phyloP scores from a whole-genome alignment of 2,888 invertebrate genomes.

The Caenorhabditis sp. region DNA sequence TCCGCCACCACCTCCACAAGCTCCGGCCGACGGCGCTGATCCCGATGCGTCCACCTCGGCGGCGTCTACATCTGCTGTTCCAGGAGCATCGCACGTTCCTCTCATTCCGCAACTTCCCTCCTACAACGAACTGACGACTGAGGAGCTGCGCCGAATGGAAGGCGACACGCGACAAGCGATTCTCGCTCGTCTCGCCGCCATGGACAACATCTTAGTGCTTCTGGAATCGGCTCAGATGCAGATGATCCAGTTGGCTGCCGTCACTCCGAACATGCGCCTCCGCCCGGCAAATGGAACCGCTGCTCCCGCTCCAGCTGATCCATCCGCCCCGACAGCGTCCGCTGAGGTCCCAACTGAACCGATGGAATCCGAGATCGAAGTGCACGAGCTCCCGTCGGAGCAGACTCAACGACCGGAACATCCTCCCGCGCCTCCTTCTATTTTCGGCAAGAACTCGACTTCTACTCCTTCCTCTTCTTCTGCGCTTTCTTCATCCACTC shows the following conservation, averaged over 20 bases:
- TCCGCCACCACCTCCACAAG: slow-evolving; percentile 73
- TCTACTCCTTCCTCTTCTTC: slow-evolving; percentile 3
- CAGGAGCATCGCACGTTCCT: neutral
- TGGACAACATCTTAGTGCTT: slow-evolving; percentile 90
- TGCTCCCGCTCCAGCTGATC: neutral
- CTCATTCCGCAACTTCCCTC: slow-evolving; percentile 79
- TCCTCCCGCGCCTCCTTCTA: no score
- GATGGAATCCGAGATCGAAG: neutral
- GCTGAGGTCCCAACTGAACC: no score
- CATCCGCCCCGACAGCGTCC: no score
- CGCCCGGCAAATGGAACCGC: neutral
- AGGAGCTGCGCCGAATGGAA: slow-evolving; percentile 91
- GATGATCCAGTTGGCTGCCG: slow-evolving; percentile 53
- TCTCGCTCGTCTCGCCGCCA: slow-evolving; percentile 90
- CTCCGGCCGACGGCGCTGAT: neutral
- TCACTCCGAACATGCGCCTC: slow-evolving; percentile 10
- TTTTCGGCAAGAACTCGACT: no score
- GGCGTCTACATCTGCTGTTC: no score
- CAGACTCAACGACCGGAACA: neutral
- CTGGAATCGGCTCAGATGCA: slow-evolving; percentile 90
- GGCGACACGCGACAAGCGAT: slow-evolving; percentile 87
- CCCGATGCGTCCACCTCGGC: no score
- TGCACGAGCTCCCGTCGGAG: neutral
- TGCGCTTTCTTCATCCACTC: neutral
- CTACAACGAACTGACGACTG: slow-evolving; percentile 85